phyloP scores from a whole-genome alignment of 1,140 invertebrate genomes.

The Sycophaga agraensis region DNA sequence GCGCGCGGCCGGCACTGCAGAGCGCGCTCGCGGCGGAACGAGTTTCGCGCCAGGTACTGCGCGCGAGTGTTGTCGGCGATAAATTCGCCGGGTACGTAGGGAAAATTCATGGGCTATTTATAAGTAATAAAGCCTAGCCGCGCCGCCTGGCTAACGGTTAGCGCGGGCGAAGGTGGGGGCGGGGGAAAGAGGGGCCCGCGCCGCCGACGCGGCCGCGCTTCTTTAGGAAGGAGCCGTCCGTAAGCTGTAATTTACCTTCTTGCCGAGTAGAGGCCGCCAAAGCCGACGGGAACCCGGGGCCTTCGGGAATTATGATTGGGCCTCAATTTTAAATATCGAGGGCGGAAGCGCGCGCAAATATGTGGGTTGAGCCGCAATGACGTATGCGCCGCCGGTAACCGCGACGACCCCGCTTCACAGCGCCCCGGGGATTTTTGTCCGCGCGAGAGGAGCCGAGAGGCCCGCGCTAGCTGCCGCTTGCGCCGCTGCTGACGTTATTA shows the following conservation, averaged over 20 bases:
- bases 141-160: too few relatives aligned
- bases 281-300: background rate
- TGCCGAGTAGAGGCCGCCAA: background rate
- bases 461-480: too few relatives aligned
- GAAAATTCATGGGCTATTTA: constrained; percentile 27
- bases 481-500: too few relatives aligned
- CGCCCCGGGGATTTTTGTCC: too few relatives aligned
- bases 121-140: constrained; percentile 14
- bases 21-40: background rate
- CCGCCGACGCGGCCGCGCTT: too few relatives aligned
- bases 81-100: constrained; percentile 6
- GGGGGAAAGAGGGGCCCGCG: background rate
- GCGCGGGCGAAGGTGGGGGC: background rate
- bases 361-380: constrained; percentile 3
- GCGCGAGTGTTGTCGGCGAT: background rate
- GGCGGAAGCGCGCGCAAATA: background rate
- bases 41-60: constrained; percentile 3
- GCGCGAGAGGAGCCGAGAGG: too few relatives aligned
- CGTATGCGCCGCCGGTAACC: too few relatives aligned
- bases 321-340: constrained; percentile 12
- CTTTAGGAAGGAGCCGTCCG: background rate
- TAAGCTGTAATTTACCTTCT: constrained; percentile 15
- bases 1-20: background rate
- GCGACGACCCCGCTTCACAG: too few relatives aligned
- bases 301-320: constrained; percentile 13